Evolutionary conservation across 2,113 vertebrate species (phyloP).

Genomic region (Campylomormyrus tamandua): DNA sequence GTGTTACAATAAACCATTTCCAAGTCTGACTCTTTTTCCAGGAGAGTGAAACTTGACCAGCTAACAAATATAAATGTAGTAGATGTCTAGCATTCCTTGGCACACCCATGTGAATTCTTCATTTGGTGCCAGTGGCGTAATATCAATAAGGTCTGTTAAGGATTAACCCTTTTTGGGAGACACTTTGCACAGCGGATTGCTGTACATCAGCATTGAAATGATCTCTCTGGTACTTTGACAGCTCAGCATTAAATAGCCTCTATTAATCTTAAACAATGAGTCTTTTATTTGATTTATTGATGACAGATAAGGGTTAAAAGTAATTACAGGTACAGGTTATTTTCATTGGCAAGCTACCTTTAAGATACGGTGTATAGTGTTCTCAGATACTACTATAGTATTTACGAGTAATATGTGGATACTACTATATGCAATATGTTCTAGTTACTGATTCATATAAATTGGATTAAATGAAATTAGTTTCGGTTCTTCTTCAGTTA

Average conservation of each 20-base stretch:
- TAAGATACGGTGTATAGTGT: not conserved
- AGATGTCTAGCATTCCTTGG: not conserved
- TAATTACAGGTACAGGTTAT: not conserved
- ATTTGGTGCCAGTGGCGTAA: not conserved
- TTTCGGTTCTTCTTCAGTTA: not conserved
- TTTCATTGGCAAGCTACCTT: not conserved
- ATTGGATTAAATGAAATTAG: not conserved
- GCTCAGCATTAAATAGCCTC: not conserved
- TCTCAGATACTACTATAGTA: not conserved
- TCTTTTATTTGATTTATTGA: not conserved
- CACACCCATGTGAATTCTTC: not conserved
- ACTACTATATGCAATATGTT: not conserved
- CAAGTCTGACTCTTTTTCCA: not conserved
- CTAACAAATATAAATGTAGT: not conserved
- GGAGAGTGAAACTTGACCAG: not conserved
- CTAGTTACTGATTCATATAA: not conserved
- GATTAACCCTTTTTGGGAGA: not conserved
- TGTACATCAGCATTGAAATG: not conserved
- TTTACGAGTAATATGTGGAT: too few relatives aligned
- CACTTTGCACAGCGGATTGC: not conserved
- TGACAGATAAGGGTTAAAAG: not conserved
- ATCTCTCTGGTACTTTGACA: not conserved
- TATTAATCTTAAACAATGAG: not conserved
- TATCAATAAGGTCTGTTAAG: not conserved
- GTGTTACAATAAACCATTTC: not conserved